phyloP scores from a whole-genome alignment of 2,888 invertebrate genomes.

The Drosophila mulleri region DNA sequence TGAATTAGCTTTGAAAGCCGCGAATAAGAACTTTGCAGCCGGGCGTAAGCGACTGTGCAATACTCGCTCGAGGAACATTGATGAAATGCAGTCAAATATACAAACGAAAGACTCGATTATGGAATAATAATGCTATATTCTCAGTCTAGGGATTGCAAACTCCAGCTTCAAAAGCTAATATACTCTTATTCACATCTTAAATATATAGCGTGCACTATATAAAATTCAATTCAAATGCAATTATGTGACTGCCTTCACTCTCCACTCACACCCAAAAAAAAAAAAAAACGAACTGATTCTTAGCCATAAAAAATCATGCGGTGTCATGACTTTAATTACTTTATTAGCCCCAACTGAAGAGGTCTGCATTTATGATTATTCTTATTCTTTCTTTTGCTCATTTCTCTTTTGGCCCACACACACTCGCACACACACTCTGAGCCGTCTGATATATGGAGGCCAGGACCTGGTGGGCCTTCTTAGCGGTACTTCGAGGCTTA shows the following conservation, averaged over 20 bases:
- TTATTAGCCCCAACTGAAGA: slow-evolving; percentile 61
- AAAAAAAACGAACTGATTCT: slow-evolving; percentile 49
- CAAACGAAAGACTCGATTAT: background rate
- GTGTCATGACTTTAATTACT: slow-evolving; percentile 81
- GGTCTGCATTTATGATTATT: slow-evolving; percentile 40
- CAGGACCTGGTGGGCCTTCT: slow-evolving; percentile 51
- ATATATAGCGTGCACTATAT: too few relatives aligned
- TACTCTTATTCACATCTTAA: too few relatives aligned
- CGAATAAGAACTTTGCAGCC: background rate
- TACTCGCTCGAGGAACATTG: background rate
- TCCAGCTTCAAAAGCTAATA: too few relatives aligned
- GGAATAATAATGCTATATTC: too few relatives aligned
- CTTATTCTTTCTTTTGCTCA: background rate
- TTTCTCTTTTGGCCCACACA: slow-evolving; percentile 36
- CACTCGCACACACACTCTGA: slow-evolving; percentile 30
- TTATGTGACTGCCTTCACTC: background rate
- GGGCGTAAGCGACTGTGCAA: background rate
- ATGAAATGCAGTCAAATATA: background rate
- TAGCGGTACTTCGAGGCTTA: slow-evolving; percentile 69
- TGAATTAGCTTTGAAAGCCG: background rate
- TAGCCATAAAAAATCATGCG: slow-evolving; percentile 65
- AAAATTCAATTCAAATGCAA: background rate
- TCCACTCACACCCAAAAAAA: background rate
- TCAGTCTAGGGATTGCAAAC: too few relatives aligned
- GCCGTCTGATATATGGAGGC: slow-evolving; percentile 31